Evolutionary conservation across 1,140 invertebrate genomes (phyloP).

Genomic region (Drosophila teissieri): DNA sequence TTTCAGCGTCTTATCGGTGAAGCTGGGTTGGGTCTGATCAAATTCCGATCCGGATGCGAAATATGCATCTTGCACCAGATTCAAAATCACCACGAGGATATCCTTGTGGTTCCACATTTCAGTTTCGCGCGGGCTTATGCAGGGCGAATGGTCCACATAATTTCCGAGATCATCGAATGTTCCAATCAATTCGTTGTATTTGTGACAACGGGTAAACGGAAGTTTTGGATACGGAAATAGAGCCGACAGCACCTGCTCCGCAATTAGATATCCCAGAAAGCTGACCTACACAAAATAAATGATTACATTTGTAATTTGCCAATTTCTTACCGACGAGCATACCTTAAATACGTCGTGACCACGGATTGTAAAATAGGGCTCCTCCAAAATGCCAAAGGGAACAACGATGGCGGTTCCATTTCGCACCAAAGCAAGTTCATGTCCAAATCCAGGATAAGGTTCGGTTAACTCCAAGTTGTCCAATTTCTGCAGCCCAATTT

Average conservation of each 20-base stretch:
- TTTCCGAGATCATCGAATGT: too few relatives aligned
- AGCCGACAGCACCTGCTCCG: background rate
- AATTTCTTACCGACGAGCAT: background rate
- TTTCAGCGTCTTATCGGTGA: too few relatives aligned
- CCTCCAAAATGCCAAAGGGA: background rate
- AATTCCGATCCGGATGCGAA: too few relatives aligned
- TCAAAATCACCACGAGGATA: too few relatives aligned
- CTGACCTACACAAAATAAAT: background rate
- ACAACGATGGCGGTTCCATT: background rate
- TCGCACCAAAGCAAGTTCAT: background rate
- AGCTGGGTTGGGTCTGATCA: too few relatives aligned
- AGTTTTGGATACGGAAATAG: background rate
- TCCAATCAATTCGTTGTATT: too few relatives aligned
- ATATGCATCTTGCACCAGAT: too few relatives aligned
- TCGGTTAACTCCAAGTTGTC: background rate
- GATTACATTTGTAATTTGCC: background rate
- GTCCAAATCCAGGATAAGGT: background rate
- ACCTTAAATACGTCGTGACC: conserved; percentile 12
- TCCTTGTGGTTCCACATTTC: too few relatives aligned
- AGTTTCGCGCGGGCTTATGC: too few relatives aligned
- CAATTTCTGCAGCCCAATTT: background rate
- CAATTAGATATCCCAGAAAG: background rate
- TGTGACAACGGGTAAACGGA: too few relatives aligned
- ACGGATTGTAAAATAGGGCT: conserved; percentile 1
- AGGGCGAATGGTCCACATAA: too few relatives aligned